A percentile compares a stretch with the other conserved stretches of the same genome.
Conservation (phyloP, 2,888 invertebrate genomes). For the Protophormia terraenovae region DNA sequence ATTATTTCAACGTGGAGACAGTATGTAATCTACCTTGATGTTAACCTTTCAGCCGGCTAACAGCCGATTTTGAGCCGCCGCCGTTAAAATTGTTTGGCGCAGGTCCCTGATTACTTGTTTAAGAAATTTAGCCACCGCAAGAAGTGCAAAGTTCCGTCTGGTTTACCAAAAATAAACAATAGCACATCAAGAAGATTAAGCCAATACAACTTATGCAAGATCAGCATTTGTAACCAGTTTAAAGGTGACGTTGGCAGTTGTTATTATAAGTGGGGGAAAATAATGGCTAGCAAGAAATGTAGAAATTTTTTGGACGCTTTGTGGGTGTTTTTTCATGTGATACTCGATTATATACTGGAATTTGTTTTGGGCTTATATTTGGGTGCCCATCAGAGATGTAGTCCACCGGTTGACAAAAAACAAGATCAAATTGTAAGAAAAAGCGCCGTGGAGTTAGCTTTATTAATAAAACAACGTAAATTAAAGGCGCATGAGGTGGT, state of each 20-base stretch:
- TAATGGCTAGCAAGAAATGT: conserved; percentile 59
- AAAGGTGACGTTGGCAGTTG: conserved; percentile 10
- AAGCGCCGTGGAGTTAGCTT: conserved; percentile 86
- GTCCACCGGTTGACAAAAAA: conserved; percentile 70
- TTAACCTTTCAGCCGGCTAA: too few species aligned
- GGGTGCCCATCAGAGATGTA: conserved; percentile 75
- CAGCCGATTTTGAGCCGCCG: too few species aligned
- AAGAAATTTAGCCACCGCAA: background rate
- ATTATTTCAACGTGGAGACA: too few species aligned
- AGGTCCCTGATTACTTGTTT: background rate
- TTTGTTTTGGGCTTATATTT: conserved; percentile 76
- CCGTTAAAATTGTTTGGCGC: too few species aligned
- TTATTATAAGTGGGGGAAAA: background rate
- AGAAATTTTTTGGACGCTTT: conserved; percentile 72
- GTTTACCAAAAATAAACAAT: background rate
- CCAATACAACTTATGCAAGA: background rate
- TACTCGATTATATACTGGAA: conserved; percentile 75
- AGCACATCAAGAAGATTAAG: background rate
- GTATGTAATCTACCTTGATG: too few species aligned
- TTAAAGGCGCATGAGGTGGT: conserved; percentile 88
- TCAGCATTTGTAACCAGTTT: conserved; percentile 20
- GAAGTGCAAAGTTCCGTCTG: background rate
- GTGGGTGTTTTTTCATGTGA: conserved; percentile 74
- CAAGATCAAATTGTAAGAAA: conserved; percentile 81
- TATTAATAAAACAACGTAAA: conserved; percentile 85